Evolutionary conservation across 2,113 vertebrate genomes (phyloP).

Genomic region (Macheiramphus alcinus): DNA sequence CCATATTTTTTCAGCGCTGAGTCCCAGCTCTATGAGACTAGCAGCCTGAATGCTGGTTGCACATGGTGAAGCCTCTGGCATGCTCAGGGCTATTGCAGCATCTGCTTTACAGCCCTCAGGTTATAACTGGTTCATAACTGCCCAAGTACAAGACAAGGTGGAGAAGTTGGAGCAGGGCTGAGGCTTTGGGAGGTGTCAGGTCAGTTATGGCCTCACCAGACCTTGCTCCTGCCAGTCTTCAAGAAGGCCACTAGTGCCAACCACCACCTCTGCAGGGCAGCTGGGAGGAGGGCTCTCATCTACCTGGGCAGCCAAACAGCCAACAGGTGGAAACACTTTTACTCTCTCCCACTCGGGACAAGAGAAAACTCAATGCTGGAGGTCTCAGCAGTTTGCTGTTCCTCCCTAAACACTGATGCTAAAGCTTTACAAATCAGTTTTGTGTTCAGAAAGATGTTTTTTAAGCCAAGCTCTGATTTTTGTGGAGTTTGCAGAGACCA

Average conservation of each 20-base stretch:
- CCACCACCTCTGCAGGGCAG: too few relatives aligned
- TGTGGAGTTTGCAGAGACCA: background rate
- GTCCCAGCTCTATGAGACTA: background rate
- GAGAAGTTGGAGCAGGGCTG: background rate
- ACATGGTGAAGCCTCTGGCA: background rate
- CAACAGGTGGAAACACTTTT: background rate
- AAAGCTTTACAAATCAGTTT: background rate
- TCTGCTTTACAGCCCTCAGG: background rate
- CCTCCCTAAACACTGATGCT: background rate
- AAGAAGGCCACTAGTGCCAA: background rate
- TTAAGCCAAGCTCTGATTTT: background rate
- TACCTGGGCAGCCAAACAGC: background rate
- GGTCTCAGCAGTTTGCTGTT: background rate
- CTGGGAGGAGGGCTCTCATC: background rate
- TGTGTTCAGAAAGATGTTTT: background rate
- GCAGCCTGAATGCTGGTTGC: background rate
- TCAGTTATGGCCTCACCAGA: background rate
- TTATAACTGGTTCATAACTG: background rate
- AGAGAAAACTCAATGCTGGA: background rate
- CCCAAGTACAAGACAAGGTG: too few relatives aligned
- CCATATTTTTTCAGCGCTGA: background rate
- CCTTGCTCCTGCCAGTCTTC: fast-evolving
- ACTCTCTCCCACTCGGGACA: fast-evolving
- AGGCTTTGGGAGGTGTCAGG: background rate
- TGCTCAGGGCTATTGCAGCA: background rate